Base-by-base conservation (phyloP, 2,113 vertebrate genomes). In the Salvelinus alpinus region DNA sequence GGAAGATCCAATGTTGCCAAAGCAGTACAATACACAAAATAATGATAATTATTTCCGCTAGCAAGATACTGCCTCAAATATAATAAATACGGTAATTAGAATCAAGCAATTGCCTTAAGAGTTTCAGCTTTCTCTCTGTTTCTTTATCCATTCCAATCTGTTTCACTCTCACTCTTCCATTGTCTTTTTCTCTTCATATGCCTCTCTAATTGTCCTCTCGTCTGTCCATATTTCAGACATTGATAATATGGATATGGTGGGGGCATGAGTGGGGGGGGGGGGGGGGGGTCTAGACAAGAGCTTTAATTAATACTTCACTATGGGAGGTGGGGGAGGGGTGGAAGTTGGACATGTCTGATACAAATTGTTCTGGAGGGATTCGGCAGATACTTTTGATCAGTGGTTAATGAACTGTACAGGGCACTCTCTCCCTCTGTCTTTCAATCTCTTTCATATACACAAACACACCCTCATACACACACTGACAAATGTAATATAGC, bases 241-340 rank as follows among this genome's bases (percentile, higher is more conserved):
- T 34, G 34, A 34, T 34, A 34, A 34, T 34, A 34, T 34, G 34
- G 34, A 71, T 65, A 72, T 82, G 83, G 80, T 74, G 83, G 59
- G 3, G 69, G 38, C 73, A 86, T 71, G 85, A 86, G 85, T 75
- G 80, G 78, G 5, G 6, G 31, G 75, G 88, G 82, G 79, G 81
- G 69, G 4, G 29, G 31, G 34, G 34, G 34, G 38, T 68, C 83
- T 48, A 82, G 78, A 87, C 87, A 82, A 77, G 77, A 69, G 78
- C 74, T 82, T 88, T 91, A 88, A 90, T 91, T 88, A 90, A 86
- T 79, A 80, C 38, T 78, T 85, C 78, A 73, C 74, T 83, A 80
- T 80, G 2, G 8, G 38, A 44, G 9, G 38, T 44, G 38, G 70
- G 70, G 78, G 78, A 80, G 73, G 44, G 69, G 51, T 71, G 24